Base-by-base conservation (phyloP, 2,888 invertebrate species). In the Idaea biselata region DNA sequence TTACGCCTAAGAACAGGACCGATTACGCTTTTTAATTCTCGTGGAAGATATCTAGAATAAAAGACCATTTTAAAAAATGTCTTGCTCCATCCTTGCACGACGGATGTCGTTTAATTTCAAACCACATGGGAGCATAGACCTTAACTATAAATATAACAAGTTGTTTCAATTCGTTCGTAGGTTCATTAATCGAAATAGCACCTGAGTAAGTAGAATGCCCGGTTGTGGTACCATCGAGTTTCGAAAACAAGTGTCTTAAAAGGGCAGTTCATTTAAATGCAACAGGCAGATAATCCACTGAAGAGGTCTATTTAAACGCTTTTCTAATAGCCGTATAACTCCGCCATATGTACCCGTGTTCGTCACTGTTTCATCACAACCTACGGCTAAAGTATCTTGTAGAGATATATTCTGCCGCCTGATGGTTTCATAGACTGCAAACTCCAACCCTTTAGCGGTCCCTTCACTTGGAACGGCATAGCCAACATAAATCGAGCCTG, bases 181-280 rank as follows among this genome's bases (percentile, higher is more conserved):
- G 64, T 2, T 11, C 16, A 3, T 18, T 54, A 60, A 63, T 63
- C 18, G 68, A 58, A 18, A 79, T 69, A 58, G 71, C 63, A 7
- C 76, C 75, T 18, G 65, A 65, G 67, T 71, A 78, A n/a, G 60
- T 59, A 58, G n/a, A 58, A 44, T 76, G 76, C 16, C 77, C 77
- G 33, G 68, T 66, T 44, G 72, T 77, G 25, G 17, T 16, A 14
- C 70, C 72, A 60, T 25, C 54, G 16, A 54, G 54, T 16, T 54
- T n/a, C 5, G n/a, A n/a, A 54, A 54, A 54, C 16, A 54, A 54
- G 67, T 77, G 73, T 16, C 73, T 60, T 6, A n/a, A n/a, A 76
- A 59, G 14, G 71, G 72, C 17, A 74, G 59, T 60, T 72, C 69
- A 62, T 72, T 74, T 60, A 59, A 44, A 60, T 71, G 69, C 2